Evolutionary conservation across 2,797 vertebrate genomes (phyloP).

Genomic region (Anabacerthia variegaticeps): DNA sequence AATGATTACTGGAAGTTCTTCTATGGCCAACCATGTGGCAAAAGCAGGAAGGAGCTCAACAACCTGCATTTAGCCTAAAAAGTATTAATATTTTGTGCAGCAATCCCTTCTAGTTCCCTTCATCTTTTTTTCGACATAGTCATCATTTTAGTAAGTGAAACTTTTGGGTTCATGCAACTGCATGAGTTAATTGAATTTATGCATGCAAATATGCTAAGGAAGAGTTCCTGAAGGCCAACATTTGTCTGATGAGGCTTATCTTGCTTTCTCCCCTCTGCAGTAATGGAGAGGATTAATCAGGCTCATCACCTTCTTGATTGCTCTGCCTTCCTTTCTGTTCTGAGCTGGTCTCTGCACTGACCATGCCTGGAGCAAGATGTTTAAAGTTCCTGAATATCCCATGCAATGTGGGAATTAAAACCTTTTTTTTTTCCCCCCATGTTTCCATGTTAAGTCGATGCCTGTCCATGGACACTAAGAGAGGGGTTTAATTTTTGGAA

Average conservation of each 20-base stretch:
- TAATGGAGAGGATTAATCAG: background rate
- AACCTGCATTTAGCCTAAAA: background rate
- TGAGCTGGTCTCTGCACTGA: background rate
- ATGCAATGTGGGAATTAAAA: background rate
- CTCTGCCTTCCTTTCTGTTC: background rate
- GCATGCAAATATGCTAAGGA: background rate
- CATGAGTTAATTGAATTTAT: slow-evolving; percentile 5
- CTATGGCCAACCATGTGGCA: background rate
- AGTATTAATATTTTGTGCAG: background rate
- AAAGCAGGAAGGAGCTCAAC: background rate
- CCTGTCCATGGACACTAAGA: background rate
- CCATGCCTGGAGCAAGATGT: background rate
- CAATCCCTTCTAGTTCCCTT: background rate
- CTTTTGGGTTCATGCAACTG: background rate
- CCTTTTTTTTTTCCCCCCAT: too few species aligned
- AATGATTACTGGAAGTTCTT: background rate
- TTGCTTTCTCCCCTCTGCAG: background rate
- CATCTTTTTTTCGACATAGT: background rate
- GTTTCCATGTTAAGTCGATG: background rate
- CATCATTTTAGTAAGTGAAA: background rate
- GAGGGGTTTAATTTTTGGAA: background rate
- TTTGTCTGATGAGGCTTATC: background rate
- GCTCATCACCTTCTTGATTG: background rate
- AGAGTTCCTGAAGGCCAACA: background rate
- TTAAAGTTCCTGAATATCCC: background rate